Conservation (phyloP, 1,140 invertebrate species). For the Diprion similis region DNA sequence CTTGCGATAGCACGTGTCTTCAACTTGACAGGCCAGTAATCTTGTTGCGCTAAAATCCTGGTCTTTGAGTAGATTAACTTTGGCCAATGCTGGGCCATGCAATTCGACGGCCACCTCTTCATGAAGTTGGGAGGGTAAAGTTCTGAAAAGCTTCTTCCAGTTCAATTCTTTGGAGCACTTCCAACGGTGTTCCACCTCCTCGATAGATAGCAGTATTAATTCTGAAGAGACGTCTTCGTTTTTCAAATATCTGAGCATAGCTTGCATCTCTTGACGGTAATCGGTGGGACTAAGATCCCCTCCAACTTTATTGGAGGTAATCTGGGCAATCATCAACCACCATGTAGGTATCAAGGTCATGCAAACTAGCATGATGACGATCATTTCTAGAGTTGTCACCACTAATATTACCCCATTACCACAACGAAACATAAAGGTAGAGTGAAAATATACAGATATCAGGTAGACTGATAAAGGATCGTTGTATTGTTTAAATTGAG, state of each 20-base stretch:
- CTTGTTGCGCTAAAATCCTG: constrained; percentile 26
- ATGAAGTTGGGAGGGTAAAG: constrained; percentile 28
- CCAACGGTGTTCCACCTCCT: constrained; percentile 3
- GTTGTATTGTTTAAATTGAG: neutral
- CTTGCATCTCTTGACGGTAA: neutral
- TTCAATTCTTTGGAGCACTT: constrained; percentile 19
- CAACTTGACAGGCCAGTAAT: constrained; percentile 23
- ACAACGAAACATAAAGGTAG: neutral
- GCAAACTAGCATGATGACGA: neutral
- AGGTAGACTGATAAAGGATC: neutral
- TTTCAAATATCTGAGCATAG: neutral
- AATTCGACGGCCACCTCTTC: constrained; percentile 32
- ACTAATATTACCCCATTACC: neutral
- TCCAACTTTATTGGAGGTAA: neutral
- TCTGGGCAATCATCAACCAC: neutral
- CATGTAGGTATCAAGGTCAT: neutral
- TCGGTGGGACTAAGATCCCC: neutral
- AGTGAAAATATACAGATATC: neutral
- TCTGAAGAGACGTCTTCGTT: neutral
- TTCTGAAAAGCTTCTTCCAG: constrained; percentile 21
- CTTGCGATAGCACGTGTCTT: constrained; percentile 27
- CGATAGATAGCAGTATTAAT: neutral
- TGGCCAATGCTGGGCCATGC: constrained; percentile 26
- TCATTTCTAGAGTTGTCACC: neutral
- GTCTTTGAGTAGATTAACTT: constrained; percentile 30